A percentile compares a stretch with the other conserved stretches of the same genome.
Evolutionary conservation across 2,113 vertebrate genomes (phyloP).

Genomic region (Casuarius casuarius): DNA sequence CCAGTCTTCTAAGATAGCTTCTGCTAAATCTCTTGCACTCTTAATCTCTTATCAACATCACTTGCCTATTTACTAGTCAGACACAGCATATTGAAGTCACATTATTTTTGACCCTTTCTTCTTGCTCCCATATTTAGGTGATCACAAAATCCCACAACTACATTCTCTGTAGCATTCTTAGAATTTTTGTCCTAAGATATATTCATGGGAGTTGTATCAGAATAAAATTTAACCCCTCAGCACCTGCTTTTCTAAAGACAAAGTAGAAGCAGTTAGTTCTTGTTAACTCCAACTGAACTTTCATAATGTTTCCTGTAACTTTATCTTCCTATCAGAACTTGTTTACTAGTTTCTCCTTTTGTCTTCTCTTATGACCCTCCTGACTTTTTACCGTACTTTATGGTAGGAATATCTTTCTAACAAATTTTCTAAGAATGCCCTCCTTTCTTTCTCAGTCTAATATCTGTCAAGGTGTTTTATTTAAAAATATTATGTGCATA

Average conservation of each 20-base stretch:
- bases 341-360: background rate
- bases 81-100: background rate
- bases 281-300: background rate
- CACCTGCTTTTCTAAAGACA: background rate
- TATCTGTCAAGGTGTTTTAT: background rate
- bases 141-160: background rate
- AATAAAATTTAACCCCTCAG: background rate
- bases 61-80: background rate
- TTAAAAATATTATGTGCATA: background rate
- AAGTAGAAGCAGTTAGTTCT: background rate
- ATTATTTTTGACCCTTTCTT: background rate
- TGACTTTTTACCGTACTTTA: background rate
- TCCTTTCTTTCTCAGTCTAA: background rate
- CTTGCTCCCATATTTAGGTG: background rate
- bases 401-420: background rate
- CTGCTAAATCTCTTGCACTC: background rate
- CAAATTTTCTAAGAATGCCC: fast-evolving
- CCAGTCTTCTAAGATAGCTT: background rate
- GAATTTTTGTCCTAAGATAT: background rate
- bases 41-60: background rate
- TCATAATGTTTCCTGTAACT: background rate
- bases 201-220: background rate
- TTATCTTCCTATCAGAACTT: background rate
- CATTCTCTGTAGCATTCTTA: background rate
- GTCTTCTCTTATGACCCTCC: background rate